A percentile compares a stretch with the other conserved stretches of the same genome.
phyloP scores from a whole-genome alignment of 2,888 invertebrate species.

The Rhagophthalmus giganteus region DNA sequence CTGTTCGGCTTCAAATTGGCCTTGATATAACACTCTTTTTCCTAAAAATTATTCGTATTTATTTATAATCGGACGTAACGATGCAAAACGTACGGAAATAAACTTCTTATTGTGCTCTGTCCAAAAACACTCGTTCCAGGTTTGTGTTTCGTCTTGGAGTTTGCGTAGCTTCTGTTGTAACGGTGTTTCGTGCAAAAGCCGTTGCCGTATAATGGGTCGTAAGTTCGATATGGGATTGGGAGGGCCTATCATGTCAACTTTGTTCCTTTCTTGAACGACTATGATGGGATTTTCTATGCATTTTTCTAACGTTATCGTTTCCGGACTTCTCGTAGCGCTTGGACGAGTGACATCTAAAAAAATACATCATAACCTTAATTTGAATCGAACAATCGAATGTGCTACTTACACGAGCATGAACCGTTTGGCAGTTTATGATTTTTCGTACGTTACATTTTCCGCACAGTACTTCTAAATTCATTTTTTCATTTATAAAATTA shows the following conservation, averaged over 20 bases:
- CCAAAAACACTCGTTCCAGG: slow-evolving; percentile 89
- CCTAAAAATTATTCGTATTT: slow-evolving; percentile 44
- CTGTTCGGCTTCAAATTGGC: slow-evolving; percentile 40
- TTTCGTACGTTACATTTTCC: background rate
- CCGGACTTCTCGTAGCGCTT: too few relatives aligned
- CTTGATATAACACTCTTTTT: slow-evolving; percentile 52
- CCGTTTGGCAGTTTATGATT: too few relatives aligned
- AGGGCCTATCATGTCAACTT: slow-evolving; percentile 73
- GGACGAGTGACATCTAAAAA: too few relatives aligned
- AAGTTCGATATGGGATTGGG: slow-evolving; percentile 81
- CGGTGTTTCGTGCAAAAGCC: slow-evolving; percentile 66
- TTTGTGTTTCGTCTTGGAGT: slow-evolving; percentile 69
- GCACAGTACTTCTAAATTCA: background rate
- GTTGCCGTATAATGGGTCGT: slow-evolving; percentile 69
- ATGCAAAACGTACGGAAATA: slow-evolving; percentile 37
- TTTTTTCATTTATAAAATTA: too few relatives aligned
- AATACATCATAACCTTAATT: too few relatives aligned
- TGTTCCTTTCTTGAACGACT: slow-evolving; percentile 45
- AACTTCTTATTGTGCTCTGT: slow-evolving; percentile 76
- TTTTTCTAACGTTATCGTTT: slow-evolving; percentile 36
- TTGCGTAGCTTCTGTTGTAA: slow-evolving; percentile 68
- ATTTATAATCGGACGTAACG: background rate
- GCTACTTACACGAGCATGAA: too few relatives aligned
- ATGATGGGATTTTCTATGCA: slow-evolving; percentile 32
- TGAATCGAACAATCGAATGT: too few relatives aligned